Evolutionary conservation across 2,888 invertebrate species (phyloP).

Genomic region (Clepsis dumicolana): DNA sequence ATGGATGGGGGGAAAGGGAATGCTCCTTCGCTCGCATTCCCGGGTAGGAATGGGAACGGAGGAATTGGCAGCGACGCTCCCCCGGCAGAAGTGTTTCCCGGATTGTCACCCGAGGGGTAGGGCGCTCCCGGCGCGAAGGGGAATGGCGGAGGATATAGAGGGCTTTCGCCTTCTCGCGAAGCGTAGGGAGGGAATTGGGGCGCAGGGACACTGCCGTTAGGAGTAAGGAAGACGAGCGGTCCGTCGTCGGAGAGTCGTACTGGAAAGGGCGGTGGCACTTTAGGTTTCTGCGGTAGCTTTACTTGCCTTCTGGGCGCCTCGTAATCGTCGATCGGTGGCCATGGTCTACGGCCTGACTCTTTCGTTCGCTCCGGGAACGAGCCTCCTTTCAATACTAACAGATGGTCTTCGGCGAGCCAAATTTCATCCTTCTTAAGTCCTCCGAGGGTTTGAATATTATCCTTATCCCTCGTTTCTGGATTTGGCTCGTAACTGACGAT

Average conservation of each 20-base stretch:
- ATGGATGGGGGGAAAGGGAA: constrained; percentile 85
- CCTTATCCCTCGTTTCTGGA: constrained; percentile 91
- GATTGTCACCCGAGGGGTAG: constrained; percentile 86
- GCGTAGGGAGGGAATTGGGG: constrained; percentile 89
- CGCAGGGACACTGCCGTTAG: constrained; percentile 91
- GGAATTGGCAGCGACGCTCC: constrained; percentile 88
- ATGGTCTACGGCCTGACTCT: constrained; percentile 80
- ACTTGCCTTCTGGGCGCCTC: constrained; percentile 94
- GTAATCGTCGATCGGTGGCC: constrained; percentile 95
- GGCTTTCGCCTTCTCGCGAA: constrained; percentile 86
- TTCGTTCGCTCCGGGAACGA: constrained; percentile 87
- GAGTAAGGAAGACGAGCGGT: constrained; percentile 94
- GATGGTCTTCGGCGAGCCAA: constrained; percentile 95
- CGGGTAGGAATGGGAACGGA: constrained; percentile 87
- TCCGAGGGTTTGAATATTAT: constrained; percentile 92
- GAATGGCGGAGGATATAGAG: constrained; percentile 84
- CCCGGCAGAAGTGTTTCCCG: constrained; percentile 89
- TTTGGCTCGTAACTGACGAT: constrained; percentile 93
- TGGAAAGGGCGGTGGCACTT: constrained; percentile 97
- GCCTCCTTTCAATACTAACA: constrained; percentile 93
- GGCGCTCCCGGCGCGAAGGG: constrained; percentile 86
- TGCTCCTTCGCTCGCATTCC: constrained; percentile 85
- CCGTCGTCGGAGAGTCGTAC: constrained; percentile 94
- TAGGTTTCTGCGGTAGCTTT: constrained; percentile 92
- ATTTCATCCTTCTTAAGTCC: constrained; percentile 94